Base-by-base conservation (phyloP, 37 sponge, comb jelly and placozoan genomes). In the Geodia barretti region DNA sequence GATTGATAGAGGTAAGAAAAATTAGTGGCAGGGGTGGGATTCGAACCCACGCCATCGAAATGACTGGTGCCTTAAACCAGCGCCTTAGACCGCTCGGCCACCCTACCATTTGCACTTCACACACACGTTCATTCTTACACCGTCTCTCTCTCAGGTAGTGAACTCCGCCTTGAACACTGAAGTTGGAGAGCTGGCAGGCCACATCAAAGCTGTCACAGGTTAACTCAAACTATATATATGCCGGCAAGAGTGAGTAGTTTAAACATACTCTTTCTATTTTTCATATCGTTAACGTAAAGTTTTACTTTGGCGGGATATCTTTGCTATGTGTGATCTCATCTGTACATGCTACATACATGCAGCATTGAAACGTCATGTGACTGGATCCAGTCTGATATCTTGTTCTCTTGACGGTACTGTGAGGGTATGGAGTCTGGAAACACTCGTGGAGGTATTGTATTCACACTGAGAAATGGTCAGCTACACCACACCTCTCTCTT, bases 31-130 rank as follows among this genome's bases (percentile, higher is more conserved):
- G 85, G 68, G 76, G 90, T 89, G 90, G 90, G 90, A 89, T 89
- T 86, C 84, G 90, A 89, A 89, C 90, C 90, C 90, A 89, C 90
- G 90, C 90, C 90, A 83, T 77, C 90, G 90, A 89, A 89, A 77
- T 83, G 90, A 89, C 90, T 89, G 85, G 85, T 86, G 90, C 90
- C 90, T 89, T 79, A 89, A 89, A 86, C 90, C 90, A 89, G 90
- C 90, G 90, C 90, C 90, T 89, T 89, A 89, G 90, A 89, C 84
- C 90, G 80, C 90, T 89, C 90, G 90, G 90, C 90, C 90, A 89
- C 76, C 68, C 90, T 91, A 75, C 84, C 82, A 32, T 20, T n/a
- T 74, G 28, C 3, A 75, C 8, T n/a, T n/a, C n/a, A n/a, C n/a
- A n/a, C n/a, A 5, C 2, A 75, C 7, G 33, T 39, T 47, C 25